These are phyloP conservation scores for Collichthys lucidus DNA, from an alignment of 2,113 vertebrate species.

Conservation along the genomic window DNA sequence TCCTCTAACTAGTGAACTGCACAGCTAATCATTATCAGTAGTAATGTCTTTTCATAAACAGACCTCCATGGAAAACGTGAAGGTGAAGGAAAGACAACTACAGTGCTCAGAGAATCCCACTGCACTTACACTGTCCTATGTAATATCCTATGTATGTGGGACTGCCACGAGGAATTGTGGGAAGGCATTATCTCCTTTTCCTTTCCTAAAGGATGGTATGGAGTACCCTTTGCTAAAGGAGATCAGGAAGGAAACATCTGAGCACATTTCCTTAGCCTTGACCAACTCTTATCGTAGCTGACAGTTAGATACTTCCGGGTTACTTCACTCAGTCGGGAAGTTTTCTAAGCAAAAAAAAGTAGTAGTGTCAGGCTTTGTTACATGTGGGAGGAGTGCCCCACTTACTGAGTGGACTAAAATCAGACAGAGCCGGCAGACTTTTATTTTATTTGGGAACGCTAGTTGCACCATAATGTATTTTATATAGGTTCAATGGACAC, in stretches of 20 bases:
- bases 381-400: background rate
- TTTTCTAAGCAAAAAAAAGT: too few species aligned
- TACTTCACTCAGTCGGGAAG: background rate
- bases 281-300: background rate
- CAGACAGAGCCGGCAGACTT: background rate
- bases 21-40: background rate
- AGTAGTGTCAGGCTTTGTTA: background rate
- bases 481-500: background rate
- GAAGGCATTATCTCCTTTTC: background rate
- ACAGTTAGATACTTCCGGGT: background rate
- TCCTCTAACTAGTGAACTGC: background rate
- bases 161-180: background rate
- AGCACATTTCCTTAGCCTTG: background rate
- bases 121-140: too few species aligned
- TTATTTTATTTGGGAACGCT: conserved; percentile 8
- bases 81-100: too few species aligned
- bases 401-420: background rate
- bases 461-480: background rate
- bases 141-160: too few species aligned
- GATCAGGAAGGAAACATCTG: too few species aligned
- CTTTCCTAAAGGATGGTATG: background rate
- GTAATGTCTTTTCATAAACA: too few species aligned
- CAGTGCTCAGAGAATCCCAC: too few species aligned
- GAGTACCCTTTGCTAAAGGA: background rate
- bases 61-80: too few species aligned